Evolutionary conservation across 2,888 invertebrate species (phyloP).

Genomic region (Actias luna): DNA sequence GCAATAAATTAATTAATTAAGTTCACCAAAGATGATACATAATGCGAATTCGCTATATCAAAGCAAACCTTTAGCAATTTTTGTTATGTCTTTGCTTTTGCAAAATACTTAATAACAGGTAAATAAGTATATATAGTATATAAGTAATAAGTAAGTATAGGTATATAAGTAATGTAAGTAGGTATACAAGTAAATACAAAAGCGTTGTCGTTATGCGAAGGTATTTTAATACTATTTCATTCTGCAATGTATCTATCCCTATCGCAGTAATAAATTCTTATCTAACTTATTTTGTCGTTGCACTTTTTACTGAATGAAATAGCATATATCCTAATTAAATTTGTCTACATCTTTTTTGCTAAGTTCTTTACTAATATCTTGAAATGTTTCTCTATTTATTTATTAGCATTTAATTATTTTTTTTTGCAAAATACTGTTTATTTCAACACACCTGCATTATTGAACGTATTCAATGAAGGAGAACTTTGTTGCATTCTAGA

Average conservation of each 20-base stretch:
- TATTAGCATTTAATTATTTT: background rate
- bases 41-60: too few species aligned
- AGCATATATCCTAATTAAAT: background rate
- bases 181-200: background rate
- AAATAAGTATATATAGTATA: too few species aligned
- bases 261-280: background rate
- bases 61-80: too few species aligned
- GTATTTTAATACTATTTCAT: background rate
- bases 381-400: background rate
- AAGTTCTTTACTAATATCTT: background rate
- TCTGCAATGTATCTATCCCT: background rate
- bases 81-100: too few species aligned
- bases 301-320: slow-evolving; percentile 22
- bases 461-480: background rate
- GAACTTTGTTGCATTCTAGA: slow-evolving; percentile 1
- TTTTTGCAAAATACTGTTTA: slow-evolving; percentile 7
- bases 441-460: background rate
- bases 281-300: slow-evolving; percentile 22
- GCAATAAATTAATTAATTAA: too few species aligned
- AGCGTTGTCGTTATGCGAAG: background rate
- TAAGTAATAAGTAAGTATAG: too few species aligned
- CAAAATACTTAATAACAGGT: too few species aligned
- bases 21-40: too few species aligned
- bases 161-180: too few species aligned
- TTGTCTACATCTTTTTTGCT: background rate